Base-by-base conservation (phyloP, 2,888 invertebrate genomes). In the Eilema griseolum region DNA sequence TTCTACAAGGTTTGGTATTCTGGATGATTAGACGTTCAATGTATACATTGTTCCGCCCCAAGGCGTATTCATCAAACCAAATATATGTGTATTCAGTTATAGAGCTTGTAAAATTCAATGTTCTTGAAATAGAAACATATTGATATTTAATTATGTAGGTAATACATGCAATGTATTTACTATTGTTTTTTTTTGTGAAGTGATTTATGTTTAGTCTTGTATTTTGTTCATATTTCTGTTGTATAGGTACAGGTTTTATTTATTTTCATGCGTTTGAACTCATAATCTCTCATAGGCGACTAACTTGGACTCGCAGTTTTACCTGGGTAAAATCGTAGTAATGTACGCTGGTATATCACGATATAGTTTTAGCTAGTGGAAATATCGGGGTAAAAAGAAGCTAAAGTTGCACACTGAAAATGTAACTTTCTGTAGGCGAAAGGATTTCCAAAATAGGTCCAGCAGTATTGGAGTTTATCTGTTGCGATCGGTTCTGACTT, bases 1-100 rank as follows among this genome's bases (percentile, higher is more conserved):
- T 52, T n/a, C 52, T 52, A 52, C n/a, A 52, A n/a, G n/a, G 52
- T 52, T 52, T n/a, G 52, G n/a, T 52, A 52, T 52, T 52, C 52
- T 52, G 52, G 52, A 52, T 52, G 52, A n/a, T 52, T 52, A n/a
- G 52, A 52, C n/a, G 52, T 52, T 52, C 52, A n/a, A n/a, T 52
- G n/a, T 52, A 52, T n/a, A 52, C n/a, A 52, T 52, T 52, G 52
- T 52, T 52, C n/a, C n/a, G n/a, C 52, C 52, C n/a, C 10, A 52
- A 52, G 5, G 52, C 52, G 52, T 52, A 52, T 52, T 52, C n/a
- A 52, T 52, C n/a, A 1, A 52, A n/a, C 52, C 52, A 52, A n/a
- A n/a, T n/a, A 8, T 41, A 11, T 41, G 14, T 3, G 33, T 33
- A 33, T 33, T 33, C 16, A 16, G 4, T 41, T 20, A n/a, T 5